Evolutionary conservation across 1,140 invertebrate species (phyloP).

Genomic region (Cherax quadricarinatus): DNA sequence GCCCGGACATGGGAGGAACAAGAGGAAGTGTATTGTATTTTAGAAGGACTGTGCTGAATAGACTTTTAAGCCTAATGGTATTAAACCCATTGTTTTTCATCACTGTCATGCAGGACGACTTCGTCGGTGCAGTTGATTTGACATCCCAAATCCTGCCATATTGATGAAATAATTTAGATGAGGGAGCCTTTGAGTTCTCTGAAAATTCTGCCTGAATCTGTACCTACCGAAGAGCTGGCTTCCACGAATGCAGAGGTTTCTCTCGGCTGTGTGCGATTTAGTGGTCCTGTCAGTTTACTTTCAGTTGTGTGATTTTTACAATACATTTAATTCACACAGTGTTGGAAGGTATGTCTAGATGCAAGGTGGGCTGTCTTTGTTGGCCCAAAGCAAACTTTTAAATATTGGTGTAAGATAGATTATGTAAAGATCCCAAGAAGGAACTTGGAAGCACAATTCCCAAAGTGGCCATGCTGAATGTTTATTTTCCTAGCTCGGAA

Average conservation of each 20-base stretch:
- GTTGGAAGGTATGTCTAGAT: conserved; percentile 9
- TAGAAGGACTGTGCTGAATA: conserved; percentile 56
- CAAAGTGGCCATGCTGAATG: not conserved
- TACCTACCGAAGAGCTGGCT: not conserved
- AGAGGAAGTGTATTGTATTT: conserved; percentile 63
- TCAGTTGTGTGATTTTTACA: conserved; percentile 12
- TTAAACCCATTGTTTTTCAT: conserved; percentile 47
- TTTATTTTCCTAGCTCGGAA: not conserved
- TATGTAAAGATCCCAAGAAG: conserved; percentile 27
- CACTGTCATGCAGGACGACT: conserved; percentile 18
- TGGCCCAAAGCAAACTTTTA: conserved; percentile 17
- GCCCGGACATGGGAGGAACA: conserved; percentile 22
- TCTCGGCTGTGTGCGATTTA: conserved; percentile 21
- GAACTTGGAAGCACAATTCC: conserved; percentile 14
- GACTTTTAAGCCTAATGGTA: conserved; percentile 58
- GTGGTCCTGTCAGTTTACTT: conserved; percentile 19
- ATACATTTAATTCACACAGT: conserved; percentile 18
- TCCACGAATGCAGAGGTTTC: not conserved
- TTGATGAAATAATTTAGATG: conserved; percentile 16
- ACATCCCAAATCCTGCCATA: conserved; percentile 25
- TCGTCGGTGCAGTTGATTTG: conserved; percentile 20
- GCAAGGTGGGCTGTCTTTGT: not conserved
- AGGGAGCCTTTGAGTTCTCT: conserved; percentile 22
- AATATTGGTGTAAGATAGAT: conserved; percentile 11
- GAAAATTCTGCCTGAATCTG: conserved; percentile 17